Evolutionary conservation across 2,113 vertebrate genomes (phyloP).

Genomic region (Chionomys nivalis): DNA sequence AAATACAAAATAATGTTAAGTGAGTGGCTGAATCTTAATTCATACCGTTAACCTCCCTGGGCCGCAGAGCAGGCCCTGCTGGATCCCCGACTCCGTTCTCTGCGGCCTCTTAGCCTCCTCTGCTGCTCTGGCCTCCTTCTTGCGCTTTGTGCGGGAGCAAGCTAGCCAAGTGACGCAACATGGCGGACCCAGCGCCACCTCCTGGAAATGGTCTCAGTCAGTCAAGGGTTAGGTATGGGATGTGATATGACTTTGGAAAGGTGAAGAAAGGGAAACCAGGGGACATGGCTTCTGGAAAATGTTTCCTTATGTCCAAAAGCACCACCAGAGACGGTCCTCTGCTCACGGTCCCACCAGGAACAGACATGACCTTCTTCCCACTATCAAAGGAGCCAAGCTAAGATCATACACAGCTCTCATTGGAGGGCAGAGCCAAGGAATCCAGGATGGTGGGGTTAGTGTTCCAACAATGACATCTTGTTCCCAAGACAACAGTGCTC

Average conservation of each 20-base stretch:
- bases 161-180: neutral
- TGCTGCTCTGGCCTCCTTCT: neutral
- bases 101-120: neutral
- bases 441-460: neutral
- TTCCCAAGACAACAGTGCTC: neutral
- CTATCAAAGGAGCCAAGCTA: neutral
- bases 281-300: neutral
- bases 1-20: neutral
- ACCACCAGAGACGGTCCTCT: neutral
- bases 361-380: neutral
- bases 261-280: neutral
- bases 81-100: neutral
- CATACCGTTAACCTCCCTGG: neutral
- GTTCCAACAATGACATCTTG: neutral
- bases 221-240: neutral
- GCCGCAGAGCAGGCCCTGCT: accelerated
- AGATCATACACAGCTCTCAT: neutral
- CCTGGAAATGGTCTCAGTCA: neutral
- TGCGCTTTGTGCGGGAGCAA: neutral
- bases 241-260: neutral
- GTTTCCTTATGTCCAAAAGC: neutral
- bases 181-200: neutral
- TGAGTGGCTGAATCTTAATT: neutral
- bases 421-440: neutral
- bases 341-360: neutral